A percentile compares a stretch with the other conserved stretches of the same genome.
phyloP scores from a whole-genome alignment of 2,113 vertebrate species.

The Bubo blakistoni region DNA sequence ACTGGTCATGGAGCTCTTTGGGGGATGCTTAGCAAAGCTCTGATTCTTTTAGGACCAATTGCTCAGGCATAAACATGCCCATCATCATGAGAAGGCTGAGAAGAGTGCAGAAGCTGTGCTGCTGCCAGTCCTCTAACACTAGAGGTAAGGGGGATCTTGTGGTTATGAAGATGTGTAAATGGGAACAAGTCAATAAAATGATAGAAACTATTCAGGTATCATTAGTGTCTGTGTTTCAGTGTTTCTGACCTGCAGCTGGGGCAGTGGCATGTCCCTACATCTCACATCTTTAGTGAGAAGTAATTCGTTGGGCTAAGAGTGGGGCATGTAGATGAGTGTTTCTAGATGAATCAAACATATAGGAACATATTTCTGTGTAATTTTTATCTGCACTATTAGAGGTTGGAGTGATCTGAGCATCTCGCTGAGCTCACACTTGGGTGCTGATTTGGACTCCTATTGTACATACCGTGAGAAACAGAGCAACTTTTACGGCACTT shows the following conservation, averaged over 20 bases:
- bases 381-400: neutral
- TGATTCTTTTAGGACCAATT: neutral
- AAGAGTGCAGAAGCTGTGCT: neutral
- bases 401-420: neutral
- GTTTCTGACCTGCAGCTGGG: neutral
- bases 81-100: neutral
- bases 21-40: neutral
- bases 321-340: neutral
- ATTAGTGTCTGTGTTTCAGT: neutral
- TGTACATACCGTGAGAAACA: neutral
- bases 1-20: neutral
- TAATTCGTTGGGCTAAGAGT: neutral
- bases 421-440: neutral
- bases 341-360: neutral
- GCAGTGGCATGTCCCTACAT: rapidly evolving
- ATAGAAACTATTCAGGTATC: neutral
- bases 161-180: neutral
- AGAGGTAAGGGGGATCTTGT: neutral
- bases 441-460: neutral
- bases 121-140: neutral
- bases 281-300: neutral
- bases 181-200: neutral
- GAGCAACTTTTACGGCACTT: neutral
- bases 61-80: neutral
- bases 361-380: neutral